Base-by-base conservation (phyloP, 2,888 invertebrate species). In the Argyresthia goedartella region DNA sequence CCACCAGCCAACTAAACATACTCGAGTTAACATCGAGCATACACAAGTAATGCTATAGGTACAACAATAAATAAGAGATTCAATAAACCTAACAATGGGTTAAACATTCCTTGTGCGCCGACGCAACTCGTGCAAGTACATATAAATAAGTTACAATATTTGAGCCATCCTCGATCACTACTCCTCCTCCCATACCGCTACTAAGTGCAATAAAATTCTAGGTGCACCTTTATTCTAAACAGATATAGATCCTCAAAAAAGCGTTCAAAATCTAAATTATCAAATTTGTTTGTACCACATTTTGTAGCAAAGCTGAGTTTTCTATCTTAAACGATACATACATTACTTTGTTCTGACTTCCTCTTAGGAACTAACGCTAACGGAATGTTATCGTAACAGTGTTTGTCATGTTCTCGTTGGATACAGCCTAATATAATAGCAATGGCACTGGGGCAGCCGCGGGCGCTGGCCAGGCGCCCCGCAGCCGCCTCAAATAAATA, bases 281-380 rank as follows among this genome's bases (percentile, higher is more conserved):
- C 69, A 74, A 80, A 75, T 76, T 73, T 69, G 60, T 69, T 84
- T 85, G 84, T 82, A 82, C 84, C 80, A 75, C 71, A 73, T 71
- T 68, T 72, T 66, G 66, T 49, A 50, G 48, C 48, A 36, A 39
- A 39, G 50, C 50, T 50, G n/a, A 25, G 41, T 42, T 50, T 50
- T 42, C 8, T 16, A 49, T 11, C 25, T 50, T 50, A 42, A 11
- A 49, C 34, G 35, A 48, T 52, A 41, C 25, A 52, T 41, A 35
- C 25, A 25, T 25, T 25, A 25, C 25, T 62, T 60, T 60, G 62
- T 65, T 66, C 58, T 60, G 56, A 60, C 42, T 55, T 56, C 58
- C 62, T 56, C 59, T 65, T 61, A 69, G 69, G 67, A 71, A 69
- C 68, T 69, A 64, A 64, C 62, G 66, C 67, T 66, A 58, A 51